Base-by-base conservation (phyloP, 2,113 vertebrate genomes). In the Actenoides hombroni region DNA sequence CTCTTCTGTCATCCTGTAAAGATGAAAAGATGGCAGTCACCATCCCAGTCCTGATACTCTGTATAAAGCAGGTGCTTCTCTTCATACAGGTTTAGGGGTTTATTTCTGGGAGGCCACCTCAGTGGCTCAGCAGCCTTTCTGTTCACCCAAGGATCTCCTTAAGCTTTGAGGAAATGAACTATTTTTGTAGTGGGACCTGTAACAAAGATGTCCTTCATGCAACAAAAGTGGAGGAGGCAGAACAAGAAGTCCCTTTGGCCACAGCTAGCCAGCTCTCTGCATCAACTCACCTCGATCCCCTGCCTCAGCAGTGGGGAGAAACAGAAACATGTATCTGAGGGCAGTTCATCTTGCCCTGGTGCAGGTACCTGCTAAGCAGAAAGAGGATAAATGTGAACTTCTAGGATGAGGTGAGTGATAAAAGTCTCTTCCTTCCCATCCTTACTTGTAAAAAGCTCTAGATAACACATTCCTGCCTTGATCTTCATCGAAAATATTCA, bases 101-200 rank as follows among this genome's bases (percentile, higher is more conserved):
- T 83, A 16, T 88, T 96, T 81, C 60, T 83, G 51, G 56, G 68
- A 70, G 61, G 57, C 31, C 14, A 60, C 54, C 79, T 80, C 35
- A 16, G 61, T 64, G n/a, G 60, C 39, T 76, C 54, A 69, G 75
- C 67, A 83, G 31, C 75, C 53, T 69, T 88, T 64, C 17, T 16
- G 19, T 69, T 94, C 59, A 68, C 42, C 51, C 59, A 51, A 56
- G 76, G n/a, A 63, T 31, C 29, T 73, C 35, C 25, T 80, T 42
- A 49, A 63, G 31, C 63, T 93, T 77, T 92, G 44, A 95, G 68
- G 76, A 93, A 92, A 73, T 17, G 9, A 61, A 11, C 63, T 90
- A 2, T 86, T 86, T 86, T 83, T 74, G 25, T 40, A 59, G 51
- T 37, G 57, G 20, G 15, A 44, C 33, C 33, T 76, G 59, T 77